Conservation (phyloP, 2,113 vertebrate species). For the Opisthocomus hoazin region DNA sequence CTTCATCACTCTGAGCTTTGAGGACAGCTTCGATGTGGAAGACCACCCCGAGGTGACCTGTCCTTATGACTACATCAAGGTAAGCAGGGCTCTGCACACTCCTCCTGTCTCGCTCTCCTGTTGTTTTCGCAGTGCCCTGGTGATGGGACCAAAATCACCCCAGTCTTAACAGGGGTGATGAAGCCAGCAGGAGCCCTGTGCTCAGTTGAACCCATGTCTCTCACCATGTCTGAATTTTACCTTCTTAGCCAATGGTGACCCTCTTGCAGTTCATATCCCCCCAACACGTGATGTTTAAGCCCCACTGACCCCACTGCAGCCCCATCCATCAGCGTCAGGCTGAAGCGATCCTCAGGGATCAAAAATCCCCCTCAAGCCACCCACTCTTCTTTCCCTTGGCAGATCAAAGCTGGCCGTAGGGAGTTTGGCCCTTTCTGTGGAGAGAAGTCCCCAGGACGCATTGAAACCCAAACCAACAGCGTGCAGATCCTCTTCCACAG, state of each 20-base stretch:
- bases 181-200: background rate
- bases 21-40: slow-evolving; percentile 87
- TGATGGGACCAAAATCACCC: background rate
- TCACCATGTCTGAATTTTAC: background rate
- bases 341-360: background rate
- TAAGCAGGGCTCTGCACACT: slow-evolving; percentile 42
- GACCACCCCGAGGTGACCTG: slow-evolving; percentile 90
- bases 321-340: background rate
- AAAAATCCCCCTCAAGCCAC: background rate
- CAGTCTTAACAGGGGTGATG: background rate
- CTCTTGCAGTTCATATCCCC: background rate
- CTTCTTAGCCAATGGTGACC: background rate
- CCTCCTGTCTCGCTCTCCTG: background rate
- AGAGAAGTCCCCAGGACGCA: slow-evolving; percentile 76
- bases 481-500: slow-evolving; percentile 84
- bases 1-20: slow-evolving; percentile 83
- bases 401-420: slow-evolving; percentile 80
- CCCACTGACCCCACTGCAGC: background rate
- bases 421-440: slow-evolving; percentile 89
- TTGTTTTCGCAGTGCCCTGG: background rate
- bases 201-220: background rate
- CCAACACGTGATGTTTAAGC: background rate
- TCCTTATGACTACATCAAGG: slow-evolving; percentile 93
- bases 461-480: slow-evolving; percentile 78
- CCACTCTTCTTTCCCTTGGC: background rate